Conservation (phyloP, 1,140 invertebrate species). For the Pemphigus obesinymphae region DNA sequence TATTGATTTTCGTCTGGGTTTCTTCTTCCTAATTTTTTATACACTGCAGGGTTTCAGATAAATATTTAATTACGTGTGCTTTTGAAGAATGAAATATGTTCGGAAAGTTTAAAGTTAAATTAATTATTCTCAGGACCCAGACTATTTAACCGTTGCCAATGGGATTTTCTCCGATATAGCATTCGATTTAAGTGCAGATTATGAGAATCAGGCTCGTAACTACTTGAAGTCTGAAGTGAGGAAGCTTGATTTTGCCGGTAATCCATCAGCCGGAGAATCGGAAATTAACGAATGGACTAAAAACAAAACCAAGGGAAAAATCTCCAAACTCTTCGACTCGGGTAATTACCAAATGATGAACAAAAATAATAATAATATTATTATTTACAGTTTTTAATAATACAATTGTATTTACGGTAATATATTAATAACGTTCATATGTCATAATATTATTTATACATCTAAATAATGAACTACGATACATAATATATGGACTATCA, state of each 20-base stretch:
- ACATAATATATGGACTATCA: too few species aligned
- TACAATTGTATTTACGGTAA: too few species aligned
- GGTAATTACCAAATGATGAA: too few species aligned
- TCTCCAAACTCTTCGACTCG: background rate
- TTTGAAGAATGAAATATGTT: background rate
- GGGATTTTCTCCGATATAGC: constrained; percentile 6
- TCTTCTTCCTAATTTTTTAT: background rate
- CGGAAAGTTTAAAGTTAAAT: background rate
- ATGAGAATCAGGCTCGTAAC: background rate
- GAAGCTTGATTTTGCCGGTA: background rate
- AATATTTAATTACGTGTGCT: background rate
- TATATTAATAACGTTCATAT: too few species aligned
- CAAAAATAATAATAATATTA: background rate
- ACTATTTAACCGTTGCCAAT: background rate
- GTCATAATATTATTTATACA: too few species aligned
- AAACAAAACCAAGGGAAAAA: constrained; percentile 1
- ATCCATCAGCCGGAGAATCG: background rate
- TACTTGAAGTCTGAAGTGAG: constrained; percentile 15
- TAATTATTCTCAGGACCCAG: background rate
- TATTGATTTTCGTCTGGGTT: background rate
- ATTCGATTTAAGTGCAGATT: background rate
- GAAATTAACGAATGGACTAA: constrained; percentile 12
- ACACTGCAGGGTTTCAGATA: background rate
- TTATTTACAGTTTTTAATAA: background rate
- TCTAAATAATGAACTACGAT: too few species aligned